Percentiles rank a stretch among this genome's conserved stretches.
Evolutionary conservation across 2,797 vertebrate species (phyloP).

Genomic region (Microctenopoma steveboyesi): DNA sequence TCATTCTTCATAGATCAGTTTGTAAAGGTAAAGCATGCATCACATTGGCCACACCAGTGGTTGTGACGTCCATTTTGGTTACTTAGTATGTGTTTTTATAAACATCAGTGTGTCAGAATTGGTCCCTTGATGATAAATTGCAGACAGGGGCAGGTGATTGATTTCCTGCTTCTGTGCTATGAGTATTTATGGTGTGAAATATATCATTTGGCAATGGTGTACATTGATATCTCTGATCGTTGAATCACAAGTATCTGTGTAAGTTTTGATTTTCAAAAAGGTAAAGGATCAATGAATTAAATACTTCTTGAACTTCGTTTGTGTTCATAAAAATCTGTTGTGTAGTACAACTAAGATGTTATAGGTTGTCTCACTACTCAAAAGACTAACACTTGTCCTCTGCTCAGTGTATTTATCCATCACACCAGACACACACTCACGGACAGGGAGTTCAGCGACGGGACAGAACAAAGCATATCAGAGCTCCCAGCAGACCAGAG

Average conservation of each 20-base stretch:
- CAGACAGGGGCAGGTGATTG: slow-evolving; percentile 72
- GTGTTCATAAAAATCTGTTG: slow-evolving; percentile 35
- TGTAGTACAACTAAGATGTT: not conserved
- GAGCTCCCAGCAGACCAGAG: slow-evolving; percentile 49
- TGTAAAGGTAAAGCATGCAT: slow-evolving; percentile 80
- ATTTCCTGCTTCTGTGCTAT: slow-evolving; percentile 76
- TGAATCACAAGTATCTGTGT: slow-evolving; percentile 86
- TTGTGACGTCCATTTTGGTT: slow-evolving; percentile 64
- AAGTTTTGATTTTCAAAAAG: slow-evolving; percentile 85
- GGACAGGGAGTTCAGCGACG: slow-evolving; percentile 24
- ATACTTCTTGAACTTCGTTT: slow-evolving; percentile 80
- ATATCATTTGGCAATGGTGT: slow-evolving; percentile 87
- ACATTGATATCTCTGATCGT: slow-evolving; percentile 86
- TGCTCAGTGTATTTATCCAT: slow-evolving; percentile 47
- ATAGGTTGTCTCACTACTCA: not conserved
- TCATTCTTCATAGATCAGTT: slow-evolving; percentile 71
- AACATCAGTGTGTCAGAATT: slow-evolving; percentile 81
- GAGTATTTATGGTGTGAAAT: slow-evolving; percentile 87
- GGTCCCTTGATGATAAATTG: slow-evolving; percentile 80
- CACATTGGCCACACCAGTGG: slow-evolving; percentile 68
- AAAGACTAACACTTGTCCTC: slow-evolving; percentile 26
- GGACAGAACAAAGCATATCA: slow-evolving; percentile 49
- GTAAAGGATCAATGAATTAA: slow-evolving; percentile 85
- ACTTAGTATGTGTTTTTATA: slow-evolving; percentile 72
- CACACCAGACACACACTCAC: not conserved